phyloP scores from a whole-genome alignment of 1,140 invertebrate genomes.

The Batillaria attramentaria region DNA sequence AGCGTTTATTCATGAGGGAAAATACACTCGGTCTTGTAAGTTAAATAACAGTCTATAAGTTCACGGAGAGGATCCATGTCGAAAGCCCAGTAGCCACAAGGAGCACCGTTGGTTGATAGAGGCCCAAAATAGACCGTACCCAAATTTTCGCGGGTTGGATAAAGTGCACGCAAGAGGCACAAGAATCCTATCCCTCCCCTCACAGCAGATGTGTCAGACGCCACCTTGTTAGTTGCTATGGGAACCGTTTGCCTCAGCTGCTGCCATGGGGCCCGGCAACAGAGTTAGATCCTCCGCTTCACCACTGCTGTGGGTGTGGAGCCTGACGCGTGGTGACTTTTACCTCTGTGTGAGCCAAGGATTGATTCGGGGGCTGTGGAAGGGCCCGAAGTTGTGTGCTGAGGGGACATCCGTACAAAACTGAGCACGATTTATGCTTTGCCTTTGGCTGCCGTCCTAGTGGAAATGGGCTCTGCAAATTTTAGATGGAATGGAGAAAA shows the following conservation, averaged over 20 bases:
- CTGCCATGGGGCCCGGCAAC: slow-evolving; percentile 12
- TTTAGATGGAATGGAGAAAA: too few relatives aligned
- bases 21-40: too few relatives aligned
- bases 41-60: too few relatives aligned
- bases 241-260: slow-evolving; percentile 20
- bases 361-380: neutral
- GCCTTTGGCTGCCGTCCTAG: too few relatives aligned
- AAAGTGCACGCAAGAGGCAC: neutral
- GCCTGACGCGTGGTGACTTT: neutral
- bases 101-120: too few relatives aligned
- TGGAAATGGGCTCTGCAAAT: too few relatives aligned
- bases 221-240: slow-evolving; percentile 23
- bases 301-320: neutral
- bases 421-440: too few relatives aligned
- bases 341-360: slow-evolving; percentile 4
- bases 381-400: neutral
- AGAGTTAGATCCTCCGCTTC: slow-evolving; percentile 6
- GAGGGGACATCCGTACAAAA: neutral
- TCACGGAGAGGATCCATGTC: too few relatives aligned
- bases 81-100: too few relatives aligned
- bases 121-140: too few relatives aligned
- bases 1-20: too few relatives aligned
- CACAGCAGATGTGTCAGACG: slow-evolving; percentile 19
- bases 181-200: neutral
- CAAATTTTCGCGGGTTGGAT: too few relatives aligned